Percentiles rank a stretch among this genome's conserved stretches.
These are phyloP conservation scores for Coregonus ussuriensis DNA, from an alignment of 2,797 vertebrate species.

Conservation along the genomic window DNA sequence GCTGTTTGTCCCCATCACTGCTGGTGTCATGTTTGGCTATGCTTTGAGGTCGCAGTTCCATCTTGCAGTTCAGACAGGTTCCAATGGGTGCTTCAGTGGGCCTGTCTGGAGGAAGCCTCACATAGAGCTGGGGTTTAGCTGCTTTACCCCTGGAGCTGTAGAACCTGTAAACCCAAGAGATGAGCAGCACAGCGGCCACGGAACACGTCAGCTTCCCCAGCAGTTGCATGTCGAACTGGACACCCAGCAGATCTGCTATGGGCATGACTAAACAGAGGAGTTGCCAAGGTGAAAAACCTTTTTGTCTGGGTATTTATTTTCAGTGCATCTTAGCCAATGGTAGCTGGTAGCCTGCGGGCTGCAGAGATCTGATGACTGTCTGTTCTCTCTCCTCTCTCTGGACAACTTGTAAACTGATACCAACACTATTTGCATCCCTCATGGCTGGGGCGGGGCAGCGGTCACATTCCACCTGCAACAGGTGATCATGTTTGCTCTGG, in stretches of 20 bases:
- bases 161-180: slow-evolving; percentile 82
- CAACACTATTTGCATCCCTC: slow-evolving; percentile 75
- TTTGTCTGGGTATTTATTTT: slow-evolving; percentile 44
- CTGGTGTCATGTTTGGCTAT: slow-evolving; percentile 11
- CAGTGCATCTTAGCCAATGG: slow-evolving; percentile 41
- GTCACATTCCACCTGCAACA: slow-evolving; percentile 59
- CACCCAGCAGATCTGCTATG: slow-evolving; percentile 68
- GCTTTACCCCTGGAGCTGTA: slow-evolving; percentile 75
- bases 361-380: slow-evolving; percentile 55
- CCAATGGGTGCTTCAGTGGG: slow-evolving; percentile 27
- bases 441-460: slow-evolving; percentile 62
- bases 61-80: slow-evolving; percentile 48
- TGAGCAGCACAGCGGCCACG: slow-evolving; percentile 78
- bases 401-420: slow-evolving; percentile 72
- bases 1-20: slow-evolving; percentile 4
- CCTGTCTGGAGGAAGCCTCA: slow-evolving; percentile 24
- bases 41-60: slow-evolving; percentile 19
- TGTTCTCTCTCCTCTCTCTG: slow-evolving; percentile 49
- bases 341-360: slow-evolving; percentile 42
- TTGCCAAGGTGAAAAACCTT: slow-evolving; percentile 29
- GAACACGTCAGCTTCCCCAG: slow-evolving; percentile 84
- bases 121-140: slow-evolving; percentile 8
- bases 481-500: slow-evolving; percentile 28
- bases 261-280: slow-evolving; percentile 63
- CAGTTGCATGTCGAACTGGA: slow-evolving; percentile 86